Evolutionary conservation across 2,888 invertebrate genomes (phyloP).

Genomic region (Volucella inanis): DNA sequence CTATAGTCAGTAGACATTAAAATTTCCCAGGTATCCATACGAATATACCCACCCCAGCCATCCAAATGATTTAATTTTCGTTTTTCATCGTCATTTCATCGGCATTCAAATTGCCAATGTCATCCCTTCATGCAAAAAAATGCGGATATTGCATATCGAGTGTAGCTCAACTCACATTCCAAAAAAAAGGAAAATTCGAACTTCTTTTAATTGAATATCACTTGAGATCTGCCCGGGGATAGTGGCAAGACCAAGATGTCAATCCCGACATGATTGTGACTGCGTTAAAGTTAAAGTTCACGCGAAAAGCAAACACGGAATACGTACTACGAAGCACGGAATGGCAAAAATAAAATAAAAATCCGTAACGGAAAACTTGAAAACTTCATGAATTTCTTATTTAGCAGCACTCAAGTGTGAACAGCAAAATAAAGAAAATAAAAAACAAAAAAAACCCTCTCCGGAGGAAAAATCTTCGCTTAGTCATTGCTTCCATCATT

Average conservation of each 20-base stretch:
- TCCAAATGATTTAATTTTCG: constrained; percentile 15
- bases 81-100: constrained; percentile 59
- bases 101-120: constrained; percentile 70
- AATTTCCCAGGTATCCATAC: constrained; percentile 27
- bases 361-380: neutral
- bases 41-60: neutral
- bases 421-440: neutral
- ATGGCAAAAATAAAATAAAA: no score
- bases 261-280: neutral
- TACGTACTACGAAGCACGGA: no score
- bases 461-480: constrained; percentile 16
- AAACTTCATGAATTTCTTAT: constrained; percentile 69
- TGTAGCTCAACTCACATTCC: neutral
- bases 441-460: constrained; percentile 16
- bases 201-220: constrained; percentile 62
- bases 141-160: constrained; percentile 65
- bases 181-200: constrained; percentile 14
- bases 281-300: no score
- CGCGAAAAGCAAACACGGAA: no score
- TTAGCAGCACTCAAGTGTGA: constrained; percentile 36
- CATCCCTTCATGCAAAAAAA: constrained; percentile 66
- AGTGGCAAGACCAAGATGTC: constrained; percentile 1
- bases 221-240: constrained; percentile 1
- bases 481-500: constrained; percentile 62
- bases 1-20: constrained; percentile 54